Evolutionary conservation across 1,140 invertebrate genomes (phyloP), one percentile per base, ranked within the genome.

Genomic region (Panonychus citri): DNA sequence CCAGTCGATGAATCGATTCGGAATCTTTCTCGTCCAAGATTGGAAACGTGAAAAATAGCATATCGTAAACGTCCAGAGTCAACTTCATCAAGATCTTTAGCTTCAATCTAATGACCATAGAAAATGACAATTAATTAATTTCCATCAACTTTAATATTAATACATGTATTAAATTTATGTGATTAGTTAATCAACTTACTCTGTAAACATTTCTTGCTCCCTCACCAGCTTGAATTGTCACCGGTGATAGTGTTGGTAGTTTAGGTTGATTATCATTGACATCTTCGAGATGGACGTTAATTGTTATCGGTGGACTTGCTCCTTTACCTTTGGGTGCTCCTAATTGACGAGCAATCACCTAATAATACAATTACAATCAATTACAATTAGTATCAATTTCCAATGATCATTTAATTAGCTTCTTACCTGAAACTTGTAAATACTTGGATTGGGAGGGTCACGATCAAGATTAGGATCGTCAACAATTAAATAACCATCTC

Each of bases 1-100:
- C 85, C 85, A 13, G 78, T 81, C 56, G 75, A 74, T n/a, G 80
- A 76, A 65, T 89, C 78, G 59, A 90, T 85, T 62, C 76, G 77
- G 64, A 90, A 90, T 67, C 84, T 86, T 53, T 79, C 80, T 37
- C 76, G 74, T 1, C 85, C 86, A 66, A 86, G 87, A 67, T 88
- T 89, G 39, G 83, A 86, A 4, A 89, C 82, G 68, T 88, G 84
- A 66, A 84, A 82, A 57, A 90, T 83, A 57, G 77, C 79, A 71
- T 87, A 90, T 7, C 76, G 77, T 51, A 89, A 76, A 49, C 78
- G 75, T 1, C 84, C 83, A 68, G 87, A 86, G 57, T 80, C 77
- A 40, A 82, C 84, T 62, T 81, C 78, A 65, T 90, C 85, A 62
- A 83, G 83, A 64, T 91, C 85, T 3, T 77, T 79, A 0, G 84